phyloP scores from a whole-genome alignment of 37 sponge, comb jelly and placozoan genomes.

The Axinella damicornis region DNA sequence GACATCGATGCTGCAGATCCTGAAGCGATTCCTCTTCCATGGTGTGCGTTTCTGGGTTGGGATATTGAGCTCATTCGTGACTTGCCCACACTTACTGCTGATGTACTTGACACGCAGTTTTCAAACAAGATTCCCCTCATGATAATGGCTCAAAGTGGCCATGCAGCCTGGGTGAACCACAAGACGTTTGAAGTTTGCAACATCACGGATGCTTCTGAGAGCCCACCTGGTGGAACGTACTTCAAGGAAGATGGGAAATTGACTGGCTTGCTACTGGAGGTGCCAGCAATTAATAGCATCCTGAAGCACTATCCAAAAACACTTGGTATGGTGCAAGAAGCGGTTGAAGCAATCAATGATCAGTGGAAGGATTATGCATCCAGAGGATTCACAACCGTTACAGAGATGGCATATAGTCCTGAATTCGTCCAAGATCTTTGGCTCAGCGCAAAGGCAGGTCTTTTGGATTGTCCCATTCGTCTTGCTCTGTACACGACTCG shows the following conservation, averaged over 20 bases:
- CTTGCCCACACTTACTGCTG: constrained; percentile 38
- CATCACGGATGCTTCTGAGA: constrained; percentile 3
- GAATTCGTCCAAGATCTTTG: not conserved
- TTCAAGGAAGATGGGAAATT: constrained; percentile 28
- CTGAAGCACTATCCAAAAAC: too few species aligned
- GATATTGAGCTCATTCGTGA: constrained; percentile 36
- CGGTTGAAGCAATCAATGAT: constrained; percentile 12
- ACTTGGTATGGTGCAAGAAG: not conserved
- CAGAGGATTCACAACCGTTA: constrained; percentile 71
- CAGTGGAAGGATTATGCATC: constrained; percentile 41
- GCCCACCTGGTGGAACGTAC: constrained; percentile 19
- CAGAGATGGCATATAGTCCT: constrained; percentile 40
- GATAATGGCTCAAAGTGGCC: constrained; percentile 32
- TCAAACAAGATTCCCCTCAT: constrained; percentile 39
- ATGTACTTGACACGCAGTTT: constrained; percentile 26
- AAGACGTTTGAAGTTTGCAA: constrained; percentile 24
- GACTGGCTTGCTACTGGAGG: constrained; percentile 50
- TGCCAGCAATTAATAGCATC: constrained; percentile 2
- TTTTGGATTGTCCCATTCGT: not conserved
- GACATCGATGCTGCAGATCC: not conserved
- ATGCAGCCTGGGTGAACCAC: constrained; percentile 56
- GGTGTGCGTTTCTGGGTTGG: constrained; percentile 62
- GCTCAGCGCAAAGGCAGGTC: not conserved
- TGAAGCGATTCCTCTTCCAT: not conserved
- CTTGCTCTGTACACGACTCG: not conserved